phyloP scores from a whole-genome alignment of 2,888 invertebrate species.

The Bibio marci region DNA sequence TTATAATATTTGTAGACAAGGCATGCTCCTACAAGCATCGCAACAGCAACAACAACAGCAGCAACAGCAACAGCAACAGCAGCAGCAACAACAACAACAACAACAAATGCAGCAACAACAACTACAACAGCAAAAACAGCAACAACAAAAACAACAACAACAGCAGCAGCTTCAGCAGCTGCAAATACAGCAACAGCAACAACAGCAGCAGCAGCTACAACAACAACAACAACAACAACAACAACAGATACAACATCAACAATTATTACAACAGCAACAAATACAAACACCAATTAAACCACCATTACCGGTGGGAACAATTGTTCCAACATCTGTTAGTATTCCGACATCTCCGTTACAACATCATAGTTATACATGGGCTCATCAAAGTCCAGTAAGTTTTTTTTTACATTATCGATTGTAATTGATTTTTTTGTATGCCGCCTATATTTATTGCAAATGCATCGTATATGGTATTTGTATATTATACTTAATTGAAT shows the following conservation, averaged over 20 bases:
- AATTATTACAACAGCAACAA: background rate
- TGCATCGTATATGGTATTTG: too few species aligned
- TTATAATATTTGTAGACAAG: too few species aligned
- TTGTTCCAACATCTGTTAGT: slow-evolving; percentile 15
- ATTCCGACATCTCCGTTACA: slow-evolving; percentile 27
- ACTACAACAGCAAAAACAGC: slow-evolving; percentile 12
- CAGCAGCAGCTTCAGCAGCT: slow-evolving; percentile 15
- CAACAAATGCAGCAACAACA: slow-evolving; percentile 6
- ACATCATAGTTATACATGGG: slow-evolving; percentile 28
- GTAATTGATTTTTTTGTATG: too few species aligned
- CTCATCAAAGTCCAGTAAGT: slow-evolving; percentile 18
- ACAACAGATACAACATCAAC: too few species aligned
- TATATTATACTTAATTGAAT: too few species aligned
- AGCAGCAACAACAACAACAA: slow-evolving; percentile 11
- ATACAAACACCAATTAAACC: slow-evolving; percentile 7
- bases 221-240: slow-evolving; percentile 8
- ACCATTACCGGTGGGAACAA: slow-evolving; percentile 6
- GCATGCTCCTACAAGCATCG: too few species aligned
- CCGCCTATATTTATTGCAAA: too few species aligned
- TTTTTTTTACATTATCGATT: background rate
- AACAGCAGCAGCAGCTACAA: background rate
- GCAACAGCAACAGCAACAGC: slow-evolving; percentile 9
- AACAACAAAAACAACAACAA: slow-evolving; percentile 18
- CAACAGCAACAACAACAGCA: slow-evolving; percentile 22
- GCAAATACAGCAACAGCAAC: too few species aligned